Evolutionary conservation across 2,797 vertebrate species (phyloP).

Genomic region (Cossypha heuglini): DNA sequence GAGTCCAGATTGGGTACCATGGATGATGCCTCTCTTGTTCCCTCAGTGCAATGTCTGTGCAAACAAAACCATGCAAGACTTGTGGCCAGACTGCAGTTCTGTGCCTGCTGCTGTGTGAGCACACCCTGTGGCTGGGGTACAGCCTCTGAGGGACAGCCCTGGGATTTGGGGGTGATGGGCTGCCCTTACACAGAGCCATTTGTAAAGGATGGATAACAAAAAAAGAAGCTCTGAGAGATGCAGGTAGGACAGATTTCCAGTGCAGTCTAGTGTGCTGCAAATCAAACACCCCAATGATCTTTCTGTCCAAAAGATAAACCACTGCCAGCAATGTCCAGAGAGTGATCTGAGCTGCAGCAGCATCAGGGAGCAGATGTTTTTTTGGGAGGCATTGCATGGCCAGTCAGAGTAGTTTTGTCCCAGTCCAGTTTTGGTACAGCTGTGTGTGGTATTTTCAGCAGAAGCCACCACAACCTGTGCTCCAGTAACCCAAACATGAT

Average conservation of each 20-base stretch:
- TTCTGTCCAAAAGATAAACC: background rate
- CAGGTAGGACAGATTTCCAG: background rate
- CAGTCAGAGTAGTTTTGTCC: background rate
- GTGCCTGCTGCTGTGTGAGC: background rate
- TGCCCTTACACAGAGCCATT: background rate
- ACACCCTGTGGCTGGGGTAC: background rate
- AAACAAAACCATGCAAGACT: background rate
- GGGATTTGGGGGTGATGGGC: rapidly evolving
- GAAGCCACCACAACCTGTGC: background rate
- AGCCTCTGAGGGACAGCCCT: background rate
- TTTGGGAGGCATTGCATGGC: background rate
- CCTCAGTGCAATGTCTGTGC: rapidly evolving
- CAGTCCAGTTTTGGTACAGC: background rate
- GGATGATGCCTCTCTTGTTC: background rate
- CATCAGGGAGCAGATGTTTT: background rate
- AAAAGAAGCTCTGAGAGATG: background rate
- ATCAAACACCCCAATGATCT: background rate
- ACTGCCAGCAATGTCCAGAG: background rate
- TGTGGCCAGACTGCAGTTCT: background rate
- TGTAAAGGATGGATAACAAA: background rate
- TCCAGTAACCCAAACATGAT: background rate
- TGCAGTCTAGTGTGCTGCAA: background rate
- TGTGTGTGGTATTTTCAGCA: background rate
- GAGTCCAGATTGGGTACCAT: background rate
- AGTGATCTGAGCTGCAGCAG: background rate